Base-by-base conservation (phyloP, 2,888 invertebrate species). In the Myopa testacea region DNA sequence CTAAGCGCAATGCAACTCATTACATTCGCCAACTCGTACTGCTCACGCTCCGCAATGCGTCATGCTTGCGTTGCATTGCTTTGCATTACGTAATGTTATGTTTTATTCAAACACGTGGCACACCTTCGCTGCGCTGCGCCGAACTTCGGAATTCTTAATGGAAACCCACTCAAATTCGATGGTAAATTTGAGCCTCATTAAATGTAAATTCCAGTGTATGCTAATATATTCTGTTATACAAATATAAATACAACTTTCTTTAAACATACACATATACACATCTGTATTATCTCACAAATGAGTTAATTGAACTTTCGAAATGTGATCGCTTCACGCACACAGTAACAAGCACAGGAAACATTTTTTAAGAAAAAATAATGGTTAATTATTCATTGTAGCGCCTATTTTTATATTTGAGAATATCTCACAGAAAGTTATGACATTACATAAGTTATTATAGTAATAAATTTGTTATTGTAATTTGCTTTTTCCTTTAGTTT, bases 61-160 rank as follows among this genome's bases (percentile, higher is more conserved):
- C 45, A 12, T 50, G 45, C 26, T 72, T 26, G n/a, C 16, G 19
- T 37, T 65, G 10, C 8, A 26, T 52, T 37, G 38, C 75, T 52
- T 65, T 62, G 63, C 34, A 16, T 45, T 62, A n/a, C 5, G 38
- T 60, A 60, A 60, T n/a, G 72, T 38, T 58, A 52, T 68, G 37
- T 37, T 63, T 63, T 63, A 63, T 63, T n/a, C 63, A 63, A 26
- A n/a, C 55, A 55, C 55, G 16, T 55, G 55, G 55, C 55, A n/a
- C 16, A 12, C 10, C 55, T n/a, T 14, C 14, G 55, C 55, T 14
- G 55, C 55, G 10, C 55, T 55, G n/a, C 55, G 14, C 10, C 55
- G 6, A 14, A n/a, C 55, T 8, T 16, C 14, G 14, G 67, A 40
- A 40, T 67, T 67, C 40, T 4, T 40, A 67, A 67, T 40, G 67